Conservation (phyloP, 2,113 vertebrate species). For the Enhydra lutris region DNA sequence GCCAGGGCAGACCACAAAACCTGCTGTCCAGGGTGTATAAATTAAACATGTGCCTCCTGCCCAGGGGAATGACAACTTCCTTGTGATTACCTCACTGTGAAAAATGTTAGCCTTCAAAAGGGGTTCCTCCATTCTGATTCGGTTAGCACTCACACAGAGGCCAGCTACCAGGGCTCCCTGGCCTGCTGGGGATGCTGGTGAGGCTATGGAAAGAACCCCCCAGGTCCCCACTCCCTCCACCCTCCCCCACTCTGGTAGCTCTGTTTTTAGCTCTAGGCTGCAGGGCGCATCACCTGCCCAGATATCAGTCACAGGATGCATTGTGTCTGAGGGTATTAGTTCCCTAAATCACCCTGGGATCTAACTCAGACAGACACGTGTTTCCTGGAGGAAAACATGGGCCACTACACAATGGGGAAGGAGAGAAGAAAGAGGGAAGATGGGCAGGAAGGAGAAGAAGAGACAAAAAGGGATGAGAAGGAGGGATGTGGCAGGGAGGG, state of each 20-base stretch:
- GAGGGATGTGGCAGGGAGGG: accelerated
- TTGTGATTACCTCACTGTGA: slow-evolving; percentile 33
- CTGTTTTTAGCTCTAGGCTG: background rate
- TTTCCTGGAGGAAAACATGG: background rate
- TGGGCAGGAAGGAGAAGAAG: accelerated
- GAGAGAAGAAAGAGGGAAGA: no score
- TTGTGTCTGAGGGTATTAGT: background rate
- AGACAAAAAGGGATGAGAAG: accelerated
- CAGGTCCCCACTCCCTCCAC: no score
- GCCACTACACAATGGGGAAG: background rate
- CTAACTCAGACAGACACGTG: background rate
- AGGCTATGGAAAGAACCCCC: background rate
- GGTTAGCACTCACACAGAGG: slow-evolving; percentile 38
- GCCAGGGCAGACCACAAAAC: background rate
- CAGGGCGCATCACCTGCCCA: background rate
- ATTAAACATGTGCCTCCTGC: background rate
- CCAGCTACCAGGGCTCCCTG: background rate
- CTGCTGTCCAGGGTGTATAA: background rate
- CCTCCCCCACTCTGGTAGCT: background rate
- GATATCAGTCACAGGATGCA: background rate
- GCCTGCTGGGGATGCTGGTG: background rate
- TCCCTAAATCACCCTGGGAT: background rate
- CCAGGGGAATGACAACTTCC: background rate
- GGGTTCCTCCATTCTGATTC: background rate
- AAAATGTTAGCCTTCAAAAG: slow-evolving; percentile 46